Base-by-base conservation (phyloP, 35 echinoderm and acorn worm species). In the Holothuria glaberrima region DNA sequence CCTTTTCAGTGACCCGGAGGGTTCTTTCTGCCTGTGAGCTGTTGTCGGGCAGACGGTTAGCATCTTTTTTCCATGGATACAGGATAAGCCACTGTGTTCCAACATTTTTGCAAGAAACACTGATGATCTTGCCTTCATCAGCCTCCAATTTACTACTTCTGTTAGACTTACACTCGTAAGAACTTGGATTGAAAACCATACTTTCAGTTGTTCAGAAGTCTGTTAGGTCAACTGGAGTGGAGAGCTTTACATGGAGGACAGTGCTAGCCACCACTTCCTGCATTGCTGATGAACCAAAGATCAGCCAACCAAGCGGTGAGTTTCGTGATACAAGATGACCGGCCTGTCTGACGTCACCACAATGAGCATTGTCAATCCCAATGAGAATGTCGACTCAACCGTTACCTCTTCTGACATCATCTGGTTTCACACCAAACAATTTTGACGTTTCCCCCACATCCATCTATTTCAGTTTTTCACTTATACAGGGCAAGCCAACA, bases 81-180 rank as follows among this genome's bases (percentile, higher is more conserved):
- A 90, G 85, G 14, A 95, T 76, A 33, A 65, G 28, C 93, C 93
- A 94, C 73, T 91, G 93, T n/a, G 88, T 92, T 59, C 90, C 90
- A 31, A 87, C 75, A 27, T 87, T 91, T 5, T 35, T 71, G 59
- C 83, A 68, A 30, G 84, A 88, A 14, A 82, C 73, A 48, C 70
- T 73, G 19, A 88, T 95, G 17, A 95, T 74, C 65, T 85, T 88
- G 34, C 58, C 71, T 64, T 92, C 90, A 50, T 74, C 67, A 33
- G 30, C 17, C 75, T 92, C 90, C 24, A 63, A 4, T 7, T 32
- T 73, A 57, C 63, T 87, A 16, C 73, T 12, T 30, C 50, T 79
- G 27, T 24, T 45, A 9, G 82, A 28, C 54, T 92, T 18, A 17
- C 84, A 92, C 3, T 60, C 22, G 34, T 85, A 88, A 4, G 64